phyloP scores from a whole-genome alignment of 2,113 vertebrate genomes.

The Oostethus manadensis region DNA sequence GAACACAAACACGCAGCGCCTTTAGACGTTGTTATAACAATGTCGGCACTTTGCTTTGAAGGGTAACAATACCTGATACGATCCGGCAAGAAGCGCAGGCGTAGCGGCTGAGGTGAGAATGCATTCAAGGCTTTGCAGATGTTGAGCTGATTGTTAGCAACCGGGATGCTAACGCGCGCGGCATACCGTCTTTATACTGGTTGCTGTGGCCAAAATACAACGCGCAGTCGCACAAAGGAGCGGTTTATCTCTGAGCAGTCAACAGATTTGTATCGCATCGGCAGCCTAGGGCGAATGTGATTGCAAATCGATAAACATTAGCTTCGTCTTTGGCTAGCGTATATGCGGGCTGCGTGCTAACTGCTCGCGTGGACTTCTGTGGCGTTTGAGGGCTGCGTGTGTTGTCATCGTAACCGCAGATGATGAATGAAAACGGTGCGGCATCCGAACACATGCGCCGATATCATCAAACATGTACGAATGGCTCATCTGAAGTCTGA shows the following conservation, averaged over 20 bases:
- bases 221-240: background rate
- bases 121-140: slow-evolving; percentile 55
- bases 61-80: background rate
- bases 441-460: background rate
- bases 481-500: background rate
- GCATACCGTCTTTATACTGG: background rate
- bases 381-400: background rate
- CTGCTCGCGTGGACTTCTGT: no score
- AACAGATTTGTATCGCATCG: background rate
- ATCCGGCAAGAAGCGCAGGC: slow-evolving; percentile 14
- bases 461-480: background rate
- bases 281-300: background rate
- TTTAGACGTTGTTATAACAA: background rate
- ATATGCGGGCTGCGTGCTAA: background rate
- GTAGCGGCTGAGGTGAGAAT: slow-evolving; percentile 63
- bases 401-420: background rate
- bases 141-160: slow-evolving; percentile 31
- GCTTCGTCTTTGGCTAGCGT: background rate
- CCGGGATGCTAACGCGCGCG: background rate
- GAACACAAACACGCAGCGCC: background rate
- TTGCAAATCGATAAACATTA: background rate
- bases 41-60: background rate
- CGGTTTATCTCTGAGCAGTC: background rate
- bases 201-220: background rate
- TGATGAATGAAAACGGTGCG: no score